phyloP scores from a whole-genome alignment of 2,888 invertebrate species.

The Metopia argyrocephala region DNA sequence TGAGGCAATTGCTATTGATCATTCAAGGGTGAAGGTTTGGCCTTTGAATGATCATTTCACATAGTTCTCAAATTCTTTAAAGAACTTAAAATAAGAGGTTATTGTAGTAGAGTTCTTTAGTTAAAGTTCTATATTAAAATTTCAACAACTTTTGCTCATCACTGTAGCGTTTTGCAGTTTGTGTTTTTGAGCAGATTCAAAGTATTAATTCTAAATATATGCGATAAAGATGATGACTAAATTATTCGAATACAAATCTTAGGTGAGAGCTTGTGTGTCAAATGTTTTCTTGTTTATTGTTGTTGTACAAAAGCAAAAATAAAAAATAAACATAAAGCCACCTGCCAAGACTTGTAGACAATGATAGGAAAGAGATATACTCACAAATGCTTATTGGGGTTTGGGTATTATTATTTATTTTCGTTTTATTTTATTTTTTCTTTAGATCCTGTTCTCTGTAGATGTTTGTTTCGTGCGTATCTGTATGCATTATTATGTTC shows the following conservation, averaged over 20 bases:
- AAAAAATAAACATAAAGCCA: conserved; percentile 39
- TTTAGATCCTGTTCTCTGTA: not conserved
- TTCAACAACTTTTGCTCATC: not conserved
- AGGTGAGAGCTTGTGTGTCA: not conserved
- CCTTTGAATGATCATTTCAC: too few species aligned
- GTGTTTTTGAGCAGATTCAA: not conserved
- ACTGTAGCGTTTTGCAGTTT: not conserved
- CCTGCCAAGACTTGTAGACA: conserved; percentile 44
- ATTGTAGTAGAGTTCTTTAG: too few species aligned
- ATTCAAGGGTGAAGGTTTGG: too few species aligned
- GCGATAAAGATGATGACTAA: conserved; percentile 16
- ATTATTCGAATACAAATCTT: not conserved
- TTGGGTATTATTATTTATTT: not conserved
- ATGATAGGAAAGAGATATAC: conserved; percentile 34
- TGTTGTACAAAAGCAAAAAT: not conserved
- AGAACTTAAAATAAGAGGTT: too few species aligned
- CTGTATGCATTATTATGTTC: too few species aligned
- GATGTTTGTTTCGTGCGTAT: too few species aligned
- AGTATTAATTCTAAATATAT: conserved; percentile 22
- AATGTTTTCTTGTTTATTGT: not conserved
- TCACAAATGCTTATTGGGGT: conserved; percentile 4
- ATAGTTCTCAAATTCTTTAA: too few species aligned
- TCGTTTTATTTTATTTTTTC: not conserved
- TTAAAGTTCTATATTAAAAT: too few species aligned
- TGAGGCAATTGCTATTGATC: too few species aligned